Conservation (phyloP, 2,113 vertebrate genomes). For the Entosphenus tridentatus region DNA sequence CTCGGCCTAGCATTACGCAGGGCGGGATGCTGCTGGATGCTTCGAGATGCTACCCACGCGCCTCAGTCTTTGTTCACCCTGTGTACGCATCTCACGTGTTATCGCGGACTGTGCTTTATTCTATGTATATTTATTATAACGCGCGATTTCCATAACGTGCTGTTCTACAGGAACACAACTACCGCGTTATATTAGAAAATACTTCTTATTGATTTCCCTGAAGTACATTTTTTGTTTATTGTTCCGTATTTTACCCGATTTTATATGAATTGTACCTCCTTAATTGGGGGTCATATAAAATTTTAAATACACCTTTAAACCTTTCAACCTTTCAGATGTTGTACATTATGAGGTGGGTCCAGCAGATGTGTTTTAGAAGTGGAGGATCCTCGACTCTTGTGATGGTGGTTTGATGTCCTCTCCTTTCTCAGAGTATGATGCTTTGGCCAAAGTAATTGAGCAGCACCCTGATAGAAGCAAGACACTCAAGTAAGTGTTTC, state of each 20-base stretch:
- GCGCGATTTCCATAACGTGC: no score
- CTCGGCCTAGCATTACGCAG: no score
- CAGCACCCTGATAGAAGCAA: slow-evolving; percentile 86
- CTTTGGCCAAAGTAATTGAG: slow-evolving; percentile 86
- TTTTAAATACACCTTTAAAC: not conserved
- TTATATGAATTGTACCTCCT: not conserved
- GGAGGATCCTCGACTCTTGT: not conserved
- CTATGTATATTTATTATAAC: no score
- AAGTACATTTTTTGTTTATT: not conserved
- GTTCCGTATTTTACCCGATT: not conserved
- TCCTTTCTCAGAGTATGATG: slow-evolving; percentile 60
- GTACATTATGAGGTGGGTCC: not conserved
- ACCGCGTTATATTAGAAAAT: no score
- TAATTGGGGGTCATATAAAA: not conserved
- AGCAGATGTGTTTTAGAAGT: not conserved
- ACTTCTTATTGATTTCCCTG: no score
- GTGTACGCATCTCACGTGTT: no score
- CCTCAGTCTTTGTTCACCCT: no score
- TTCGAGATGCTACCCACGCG: no score
- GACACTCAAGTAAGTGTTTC: slow-evolving; percentile 62
- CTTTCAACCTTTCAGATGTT: not conserved
- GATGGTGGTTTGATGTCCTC: not conserved
- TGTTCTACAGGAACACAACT: no score
- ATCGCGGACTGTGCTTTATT: no score
- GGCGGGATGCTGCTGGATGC: no score